These are phyloP conservation scores for Epizoanthus illoricatus DNA, from an alignment of 92 coral and sea anemone species.

Conservation along the genomic window DNA sequence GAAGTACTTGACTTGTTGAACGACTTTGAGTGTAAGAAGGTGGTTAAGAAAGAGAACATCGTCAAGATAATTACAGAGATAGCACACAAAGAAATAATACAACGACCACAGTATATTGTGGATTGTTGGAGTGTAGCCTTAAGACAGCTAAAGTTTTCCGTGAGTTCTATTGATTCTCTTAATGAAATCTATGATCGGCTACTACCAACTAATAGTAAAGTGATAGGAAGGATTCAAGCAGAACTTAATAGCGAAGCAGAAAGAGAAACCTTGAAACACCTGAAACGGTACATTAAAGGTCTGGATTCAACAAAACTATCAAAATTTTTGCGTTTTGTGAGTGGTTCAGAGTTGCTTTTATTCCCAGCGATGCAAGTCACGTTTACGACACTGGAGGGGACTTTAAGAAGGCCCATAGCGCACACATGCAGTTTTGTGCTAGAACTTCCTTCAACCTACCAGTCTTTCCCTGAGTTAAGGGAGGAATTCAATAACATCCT, in stretches of 20 bases:
- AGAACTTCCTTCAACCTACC: constrained; percentile 47
- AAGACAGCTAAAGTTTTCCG: not conserved
- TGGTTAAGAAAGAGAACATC: constrained; percentile 7
- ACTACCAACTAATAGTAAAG: constrained; percentile 26
- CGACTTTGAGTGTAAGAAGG: constrained; percentile 14
- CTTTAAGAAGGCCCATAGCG: constrained; percentile 39
- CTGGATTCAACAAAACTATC: constrained; percentile 36
- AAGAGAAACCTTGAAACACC: constrained; percentile 21
- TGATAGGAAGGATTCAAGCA: constrained; percentile 20
- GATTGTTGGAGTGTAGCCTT: constrained; percentile 28
- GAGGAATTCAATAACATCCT: constrained; percentile 50
- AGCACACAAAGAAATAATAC: constrained; percentile 45
- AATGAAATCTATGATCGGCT: constrained; percentile 29
- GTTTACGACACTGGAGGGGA: constrained; percentile 41
- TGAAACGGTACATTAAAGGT: constrained; percentile 27
- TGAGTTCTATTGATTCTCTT: not conserved
- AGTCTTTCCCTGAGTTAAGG: constrained; percentile 37
- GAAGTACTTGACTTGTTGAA: constrained; percentile 28
- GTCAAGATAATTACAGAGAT: constrained; percentile 16
- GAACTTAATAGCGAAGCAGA: constrained; percentile 19
- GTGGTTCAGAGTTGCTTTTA: constrained; percentile 44
- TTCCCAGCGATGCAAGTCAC: constrained; percentile 14
- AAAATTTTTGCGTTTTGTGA: constrained; percentile 35
- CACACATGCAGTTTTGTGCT: constrained; percentile 46
- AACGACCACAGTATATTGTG: constrained; percentile 24